A percentile compares a stretch with the other conserved stretches of the same genome.
These are phyloP conservation scores for Dipodomys stephensi DNA, from an alignment of 2,113 vertebrate genomes.

Conservation along the genomic window DNA sequence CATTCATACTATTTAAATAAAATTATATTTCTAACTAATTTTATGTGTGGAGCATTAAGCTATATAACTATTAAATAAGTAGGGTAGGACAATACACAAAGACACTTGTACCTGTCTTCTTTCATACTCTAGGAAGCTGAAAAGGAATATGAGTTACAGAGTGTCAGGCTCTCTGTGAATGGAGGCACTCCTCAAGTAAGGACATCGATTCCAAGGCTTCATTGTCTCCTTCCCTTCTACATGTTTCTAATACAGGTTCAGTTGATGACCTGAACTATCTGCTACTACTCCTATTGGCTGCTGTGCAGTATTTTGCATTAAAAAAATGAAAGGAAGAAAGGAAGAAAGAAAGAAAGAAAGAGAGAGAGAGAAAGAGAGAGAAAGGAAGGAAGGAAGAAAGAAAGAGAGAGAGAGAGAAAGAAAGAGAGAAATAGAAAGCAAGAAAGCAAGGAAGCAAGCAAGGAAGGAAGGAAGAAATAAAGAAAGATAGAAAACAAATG, in stretches of 20 bases:
- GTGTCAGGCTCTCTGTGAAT: not conserved
- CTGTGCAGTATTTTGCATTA: conserved; percentile 31
- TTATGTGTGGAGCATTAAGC: too few species aligned
- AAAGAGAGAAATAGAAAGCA: too few species aligned
- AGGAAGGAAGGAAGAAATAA: too few species aligned
- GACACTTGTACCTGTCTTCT: not conserved
- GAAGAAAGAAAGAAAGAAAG: too few species aligned
- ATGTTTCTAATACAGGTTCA: not conserved
- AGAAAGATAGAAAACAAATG: not conserved
- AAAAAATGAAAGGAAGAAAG: conserved; percentile 18
- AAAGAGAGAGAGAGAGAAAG: too few species aligned
- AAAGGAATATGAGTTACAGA: not conserved
- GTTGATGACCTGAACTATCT: not conserved
- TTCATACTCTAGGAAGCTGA: not conserved
- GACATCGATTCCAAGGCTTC: not conserved
- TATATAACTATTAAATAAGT: conserved; percentile 10
- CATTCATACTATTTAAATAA: too few species aligned
- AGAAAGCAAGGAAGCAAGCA: too few species aligned
- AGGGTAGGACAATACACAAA: not conserved
- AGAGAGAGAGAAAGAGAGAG: too few species aligned
- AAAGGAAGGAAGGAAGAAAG: too few species aligned
- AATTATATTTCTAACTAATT: too few species aligned
- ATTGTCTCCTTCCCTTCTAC: not conserved
- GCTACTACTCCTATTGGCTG: conserved; percentile 59
- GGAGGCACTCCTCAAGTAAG: not conserved